Evolutionary conservation across 2,113 vertebrate genomes (phyloP).

Genomic region (Apaloderma vittatum): DNA sequence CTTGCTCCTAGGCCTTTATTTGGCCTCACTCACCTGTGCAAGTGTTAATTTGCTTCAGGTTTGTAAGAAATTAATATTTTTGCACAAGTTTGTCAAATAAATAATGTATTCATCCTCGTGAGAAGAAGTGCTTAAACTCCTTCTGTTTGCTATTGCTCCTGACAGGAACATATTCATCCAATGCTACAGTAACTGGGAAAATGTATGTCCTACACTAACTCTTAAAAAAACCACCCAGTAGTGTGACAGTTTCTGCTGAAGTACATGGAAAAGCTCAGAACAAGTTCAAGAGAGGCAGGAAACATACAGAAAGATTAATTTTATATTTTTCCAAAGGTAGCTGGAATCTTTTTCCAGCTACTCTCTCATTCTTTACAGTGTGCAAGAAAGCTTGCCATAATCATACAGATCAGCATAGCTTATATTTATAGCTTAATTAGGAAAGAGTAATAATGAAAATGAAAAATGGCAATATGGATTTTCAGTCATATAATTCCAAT

Average conservation of each 20-base stretch:
- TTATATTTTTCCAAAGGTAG: not conserved
- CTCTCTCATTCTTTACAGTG: not conserved
- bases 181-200: not conserved
- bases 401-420: not conserved
- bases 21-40: not conserved
- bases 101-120: not conserved
- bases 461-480: slow-evolving; percentile 61
- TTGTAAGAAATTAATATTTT: not conserved
- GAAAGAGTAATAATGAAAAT: slow-evolving; percentile 59
- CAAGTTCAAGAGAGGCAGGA: not conserved
- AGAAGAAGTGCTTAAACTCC: not conserved
- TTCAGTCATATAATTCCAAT: slow-evolving; percentile 45
- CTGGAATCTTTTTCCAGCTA: not conserved
- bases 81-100: not conserved
- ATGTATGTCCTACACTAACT: not conserved
- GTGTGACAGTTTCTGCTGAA: not conserved
- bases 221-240: not conserved
- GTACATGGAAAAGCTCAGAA: not conserved
- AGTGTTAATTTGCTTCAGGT: not conserved
- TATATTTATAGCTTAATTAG: slow-evolving; percentile 59
- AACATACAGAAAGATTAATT: not conserved
- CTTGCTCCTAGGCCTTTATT: not conserved
- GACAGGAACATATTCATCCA: not conserved
- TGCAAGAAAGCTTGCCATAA: not conserved
- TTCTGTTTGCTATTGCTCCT: not conserved